Evolutionary conservation across 23 tunicate genomes (phyloP).

Genomic region (Diplosoma virens): DNA sequence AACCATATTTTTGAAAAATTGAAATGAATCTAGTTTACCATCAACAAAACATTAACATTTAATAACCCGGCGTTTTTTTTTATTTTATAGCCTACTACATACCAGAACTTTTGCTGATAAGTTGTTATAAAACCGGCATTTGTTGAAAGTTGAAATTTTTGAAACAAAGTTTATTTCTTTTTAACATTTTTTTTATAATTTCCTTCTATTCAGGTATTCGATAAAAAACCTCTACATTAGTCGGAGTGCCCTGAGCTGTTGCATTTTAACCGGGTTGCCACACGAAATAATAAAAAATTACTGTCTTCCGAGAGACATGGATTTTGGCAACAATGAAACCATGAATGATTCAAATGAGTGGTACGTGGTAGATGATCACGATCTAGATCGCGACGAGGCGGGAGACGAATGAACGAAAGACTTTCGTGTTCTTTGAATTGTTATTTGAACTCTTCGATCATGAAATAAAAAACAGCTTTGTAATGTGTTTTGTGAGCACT

Average conservation of each 20-base stretch:
- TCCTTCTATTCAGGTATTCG: conserved; percentile 67
- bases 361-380: conserved; percentile 8
- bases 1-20: no score
- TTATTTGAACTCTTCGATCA: no score
- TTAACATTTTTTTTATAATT: no score
- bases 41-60: no score
- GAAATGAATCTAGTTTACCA: no score
- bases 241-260: conserved; percentile 85
- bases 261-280: conserved; percentile 63
- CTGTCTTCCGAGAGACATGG: conserved; percentile 67
- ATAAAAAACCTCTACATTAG: conserved; percentile 79
- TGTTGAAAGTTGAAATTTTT: no score
- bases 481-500: no score
- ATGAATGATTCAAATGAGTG: background rate
- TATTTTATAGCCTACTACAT: background rate
- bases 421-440: no score
- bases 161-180: no score
- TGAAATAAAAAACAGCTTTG: no score
- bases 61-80: background rate
- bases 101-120: background rate
- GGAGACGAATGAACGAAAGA: conserved; percentile 27
- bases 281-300: conserved; percentile 61
- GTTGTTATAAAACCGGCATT: no score
- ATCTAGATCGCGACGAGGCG: background rate
- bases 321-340: background rate